Evolutionary conservation across 2,797 vertebrate genomes (phyloP).

Genomic region (Cirrhinus mrigala): DNA sequence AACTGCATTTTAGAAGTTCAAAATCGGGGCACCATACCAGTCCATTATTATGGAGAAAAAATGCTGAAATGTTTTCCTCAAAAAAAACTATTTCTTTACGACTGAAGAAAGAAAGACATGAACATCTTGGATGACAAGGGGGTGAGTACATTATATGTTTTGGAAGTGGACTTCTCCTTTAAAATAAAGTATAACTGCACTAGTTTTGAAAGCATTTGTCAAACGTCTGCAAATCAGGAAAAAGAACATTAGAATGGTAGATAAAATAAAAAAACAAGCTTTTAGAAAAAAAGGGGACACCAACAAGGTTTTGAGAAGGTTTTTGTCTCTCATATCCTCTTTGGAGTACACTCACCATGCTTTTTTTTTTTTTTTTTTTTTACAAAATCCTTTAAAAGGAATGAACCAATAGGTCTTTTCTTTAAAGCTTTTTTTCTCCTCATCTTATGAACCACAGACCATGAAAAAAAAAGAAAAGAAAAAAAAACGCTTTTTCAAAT

Average conservation of each 20-base stretch:
- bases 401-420: constrained; percentile 10
- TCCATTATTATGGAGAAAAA: no score
- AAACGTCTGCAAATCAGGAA: no score
- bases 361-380: neutral
- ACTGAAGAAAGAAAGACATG: no score
- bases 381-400: neutral
- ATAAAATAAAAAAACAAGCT: neutral
- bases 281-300: neutral
- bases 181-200: no score
- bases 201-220: neutral
- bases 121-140: no score
- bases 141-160: no score
- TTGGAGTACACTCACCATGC: neutral
- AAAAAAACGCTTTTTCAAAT: constrained; percentile 20
- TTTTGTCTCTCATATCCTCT: constrained; percentile 10
- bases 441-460: neutral
- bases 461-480: neutral
- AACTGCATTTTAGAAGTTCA: no score
- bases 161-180: no score
- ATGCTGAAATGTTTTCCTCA: no score
- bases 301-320: constrained; percentile 3
- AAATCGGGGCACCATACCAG: no score
- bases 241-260: neutral
- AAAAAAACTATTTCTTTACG: no score
- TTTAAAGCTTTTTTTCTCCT: neutral